A percentile compares a stretch with the other conserved stretches of the same genome.
phyloP scores from a whole-genome alignment of 2,113 vertebrate species.

The Ailurus styani region DNA sequence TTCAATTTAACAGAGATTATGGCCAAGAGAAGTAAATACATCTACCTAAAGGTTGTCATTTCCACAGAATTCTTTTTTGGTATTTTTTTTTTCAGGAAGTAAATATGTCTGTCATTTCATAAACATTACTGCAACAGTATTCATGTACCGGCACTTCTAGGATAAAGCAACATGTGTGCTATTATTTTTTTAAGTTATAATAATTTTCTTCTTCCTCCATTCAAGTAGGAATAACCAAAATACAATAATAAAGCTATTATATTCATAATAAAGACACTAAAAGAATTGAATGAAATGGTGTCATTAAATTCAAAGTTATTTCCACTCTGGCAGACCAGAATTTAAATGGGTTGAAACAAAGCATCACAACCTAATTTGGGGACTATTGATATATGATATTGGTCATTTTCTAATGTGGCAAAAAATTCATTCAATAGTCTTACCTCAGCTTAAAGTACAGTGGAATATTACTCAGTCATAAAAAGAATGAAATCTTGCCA shows the following conservation, averaged over 20 bases:
- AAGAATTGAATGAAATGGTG: not conserved
- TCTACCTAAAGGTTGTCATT: not conserved
- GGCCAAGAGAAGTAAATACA: not conserved
- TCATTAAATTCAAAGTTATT: constrained; percentile 24
- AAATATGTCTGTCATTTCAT: not conserved
- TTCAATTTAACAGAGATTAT: not conserved
- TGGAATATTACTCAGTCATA: not conserved
- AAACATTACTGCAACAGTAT: not conserved
- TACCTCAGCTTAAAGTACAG: not conserved
- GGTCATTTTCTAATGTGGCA: not conserved
- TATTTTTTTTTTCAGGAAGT: not conserved
- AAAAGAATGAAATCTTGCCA: not conserved
- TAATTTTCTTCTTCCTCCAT: not conserved
- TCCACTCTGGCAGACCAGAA: not conserved
- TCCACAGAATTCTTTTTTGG: not conserved
- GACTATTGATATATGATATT: not conserved
- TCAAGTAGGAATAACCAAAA: constrained; percentile 17
- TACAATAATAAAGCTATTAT: constrained; percentile 25
- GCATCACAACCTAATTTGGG: not conserved
- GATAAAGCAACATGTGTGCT: not conserved
- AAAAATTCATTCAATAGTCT: not conserved
- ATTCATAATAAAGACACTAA: not conserved
- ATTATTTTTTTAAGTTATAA: not conserved
- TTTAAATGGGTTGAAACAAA: constrained; percentile 30
- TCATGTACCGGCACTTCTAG: not conserved